Base-by-base conservation (phyloP, 2,888 invertebrate species). In the Drosophila demipolita region DNA sequence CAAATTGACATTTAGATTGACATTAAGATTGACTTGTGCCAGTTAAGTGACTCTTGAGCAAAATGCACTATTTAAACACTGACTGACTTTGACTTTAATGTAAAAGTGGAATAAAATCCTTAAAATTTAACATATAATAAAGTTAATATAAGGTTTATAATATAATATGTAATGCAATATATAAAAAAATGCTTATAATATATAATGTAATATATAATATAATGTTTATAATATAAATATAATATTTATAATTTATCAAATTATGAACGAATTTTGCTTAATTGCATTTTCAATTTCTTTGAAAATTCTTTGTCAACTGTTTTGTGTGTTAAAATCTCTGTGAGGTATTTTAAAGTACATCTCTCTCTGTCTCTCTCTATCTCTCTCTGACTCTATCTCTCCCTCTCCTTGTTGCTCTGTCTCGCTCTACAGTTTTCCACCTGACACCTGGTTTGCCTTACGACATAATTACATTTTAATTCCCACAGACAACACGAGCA, bases 401-500 rank as follows among this genome's bases (percentile, higher is more conserved):
- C 35, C 12, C n/a, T 23, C n/a, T 29, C 8, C 11, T 1, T 38
- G 32, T 15, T 3, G 17, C 26, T 36, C 26, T 7, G 29, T 53
- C 29, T 55, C 26, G 20, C 40, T 57, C 8, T 40, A 8, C 23
- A 48, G 3, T 63, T 62, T 55, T 32, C 42, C 49, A 71, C 66
- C 62, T 75, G 75, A 61, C 75, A 74, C 69, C 67, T 79, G 66
- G 50, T 26, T 79, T 73, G 58, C 57, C 57, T 75, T 69, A 73
- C 73, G 67, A 75, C 83, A 83, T 90, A 90, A 87, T 87, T 87
- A 90, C 81, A 88, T 81, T 90, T 90, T 85, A 88, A 88, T 87
- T 90, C 75, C 60, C 64, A 58, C 49, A 73, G 77, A 88, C 79
- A 85, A 80, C 71, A 75, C 60, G 50, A 57, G 76, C 66, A 78